Base-by-base conservation (phyloP, 2,888 invertebrate genomes). In the Cryptus viduatorius region DNA sequence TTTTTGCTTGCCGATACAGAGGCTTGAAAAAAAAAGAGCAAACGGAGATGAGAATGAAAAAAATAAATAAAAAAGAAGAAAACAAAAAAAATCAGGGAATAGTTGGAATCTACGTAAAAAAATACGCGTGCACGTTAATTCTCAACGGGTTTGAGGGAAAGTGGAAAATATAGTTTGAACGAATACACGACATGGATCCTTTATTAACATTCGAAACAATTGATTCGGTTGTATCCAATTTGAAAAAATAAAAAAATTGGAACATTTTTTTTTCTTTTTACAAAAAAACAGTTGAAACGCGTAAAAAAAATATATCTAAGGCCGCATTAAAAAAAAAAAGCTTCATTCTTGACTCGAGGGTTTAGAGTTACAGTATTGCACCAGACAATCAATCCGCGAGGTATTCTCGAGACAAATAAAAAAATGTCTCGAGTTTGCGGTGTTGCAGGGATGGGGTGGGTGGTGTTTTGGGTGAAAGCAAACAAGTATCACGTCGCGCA, bases 401-500 rank as follows among this genome's bases (percentile, higher is more conserved):
- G 4, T 24, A 4, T 56, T 19, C 12, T 19, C 37, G 37, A 8
- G 37, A 24, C 56, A 19, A 56, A 10, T 12, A 56, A 56, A 56
- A 24, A 56, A 56, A 56, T 56, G 8, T 56, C 56, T 56, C 24
- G 19, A 56, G 56, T 10, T 24, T 56, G 56, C 56, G 12, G 19
- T 3, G 56, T 24, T 7, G 19, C 1, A 24, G n/a, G 31, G 72
- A 31, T 65, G 79, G 37, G 12, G 37, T 31, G 69, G 72, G 69
- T 65, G 65, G 65, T 61, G 71, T 68, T 69, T 78, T 44, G 80
- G 64, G 68, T 42, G 48, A 12, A 8, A 69, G 31, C 75, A 71
- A 83, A 84, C 68, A 79, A 73, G 73, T 73, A 73, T 77, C 76
- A 56, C 65, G 50, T 61, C 59, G 85, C 86, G 84, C 83, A 86